Evolutionary conservation across 2,797 vertebrate genomes (phyloP).

Genomic region (Paguma larvata): DNA sequence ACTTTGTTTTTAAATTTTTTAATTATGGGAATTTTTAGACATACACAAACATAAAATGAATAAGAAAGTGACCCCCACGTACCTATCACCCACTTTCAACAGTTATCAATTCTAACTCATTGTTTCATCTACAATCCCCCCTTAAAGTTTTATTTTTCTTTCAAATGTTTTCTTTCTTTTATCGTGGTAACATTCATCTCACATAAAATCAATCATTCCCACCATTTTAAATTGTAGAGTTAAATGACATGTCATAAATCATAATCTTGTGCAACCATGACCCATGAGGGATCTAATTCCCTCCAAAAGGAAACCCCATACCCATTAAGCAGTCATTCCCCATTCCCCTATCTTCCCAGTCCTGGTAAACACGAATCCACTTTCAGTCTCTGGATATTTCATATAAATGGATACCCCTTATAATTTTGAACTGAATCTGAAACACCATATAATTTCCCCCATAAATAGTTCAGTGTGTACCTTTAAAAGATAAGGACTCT

Average conservation of each 20-base stretch:
- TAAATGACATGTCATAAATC: slow-evolving; percentile 26
- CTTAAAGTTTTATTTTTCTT: neutral
- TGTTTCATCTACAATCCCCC: neutral
- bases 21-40: slow-evolving; percentile 42
- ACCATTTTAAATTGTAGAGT: neutral
- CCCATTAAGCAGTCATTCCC: neutral
- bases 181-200: neutral
- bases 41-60: slow-evolving; percentile 28
- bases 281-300: neutral
- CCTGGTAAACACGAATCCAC: neutral
- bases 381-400: slow-evolving; percentile 22
- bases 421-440: slow-evolving; percentile 39
- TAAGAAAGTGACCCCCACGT: neutral
- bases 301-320: neutral
- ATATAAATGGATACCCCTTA: neutral
- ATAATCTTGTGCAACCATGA: neutral
- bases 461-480: neutral
- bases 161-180: neutral
- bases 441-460: neutral
- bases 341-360: neutral
- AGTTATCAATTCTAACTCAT: neutral
- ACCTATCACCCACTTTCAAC: neutral
- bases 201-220: neutral
- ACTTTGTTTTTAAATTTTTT: neutral
- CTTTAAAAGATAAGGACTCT: neutral